Percentiles rank a stretch among this genome's conserved stretches.
phyloP scores from a whole-genome alignment of 2,797 vertebrate species.

The Sarcophilus harrisii region DNA sequence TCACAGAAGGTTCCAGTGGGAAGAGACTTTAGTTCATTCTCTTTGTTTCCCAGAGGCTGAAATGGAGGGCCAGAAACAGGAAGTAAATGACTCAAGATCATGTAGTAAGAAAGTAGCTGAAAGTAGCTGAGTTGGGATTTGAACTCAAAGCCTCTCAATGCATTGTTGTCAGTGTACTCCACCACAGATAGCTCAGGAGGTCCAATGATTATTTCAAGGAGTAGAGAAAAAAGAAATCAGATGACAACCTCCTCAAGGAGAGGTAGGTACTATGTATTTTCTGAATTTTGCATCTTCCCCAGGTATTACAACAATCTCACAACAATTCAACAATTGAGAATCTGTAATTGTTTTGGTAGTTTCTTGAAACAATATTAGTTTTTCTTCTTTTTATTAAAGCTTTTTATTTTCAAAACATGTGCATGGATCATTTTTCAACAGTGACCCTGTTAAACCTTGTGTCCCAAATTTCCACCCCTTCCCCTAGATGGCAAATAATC shows the following conservation, averaged over 20 bases:
- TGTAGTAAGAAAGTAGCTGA: not conserved
- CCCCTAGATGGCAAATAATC: too few relatives aligned
- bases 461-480: too few relatives aligned
- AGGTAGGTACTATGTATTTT: not conserved
- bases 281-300: not conserved
- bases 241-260: not conserved
- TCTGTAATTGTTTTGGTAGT: not conserved
- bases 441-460: too few relatives aligned
- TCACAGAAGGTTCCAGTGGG: not conserved
- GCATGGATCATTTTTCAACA: too few relatives aligned
- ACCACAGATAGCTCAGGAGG: not conserved
- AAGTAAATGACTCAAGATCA: not conserved
- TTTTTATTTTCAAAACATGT: too few relatives aligned
- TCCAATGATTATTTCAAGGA: not conserved
- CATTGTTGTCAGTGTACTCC: not conserved
- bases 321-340: not conserved
- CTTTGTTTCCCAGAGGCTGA: not conserved
- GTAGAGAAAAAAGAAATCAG: not conserved
- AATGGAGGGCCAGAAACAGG: not conserved
- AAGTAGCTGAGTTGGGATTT: not conserved
- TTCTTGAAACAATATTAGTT: too few relatives aligned
- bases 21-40: not conserved
- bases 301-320: not conserved
- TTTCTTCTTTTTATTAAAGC: too few relatives aligned
- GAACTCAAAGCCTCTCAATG: not conserved